Conservation (phyloP, 1,140 invertebrate species). For the Magallana gigas region DNA sequence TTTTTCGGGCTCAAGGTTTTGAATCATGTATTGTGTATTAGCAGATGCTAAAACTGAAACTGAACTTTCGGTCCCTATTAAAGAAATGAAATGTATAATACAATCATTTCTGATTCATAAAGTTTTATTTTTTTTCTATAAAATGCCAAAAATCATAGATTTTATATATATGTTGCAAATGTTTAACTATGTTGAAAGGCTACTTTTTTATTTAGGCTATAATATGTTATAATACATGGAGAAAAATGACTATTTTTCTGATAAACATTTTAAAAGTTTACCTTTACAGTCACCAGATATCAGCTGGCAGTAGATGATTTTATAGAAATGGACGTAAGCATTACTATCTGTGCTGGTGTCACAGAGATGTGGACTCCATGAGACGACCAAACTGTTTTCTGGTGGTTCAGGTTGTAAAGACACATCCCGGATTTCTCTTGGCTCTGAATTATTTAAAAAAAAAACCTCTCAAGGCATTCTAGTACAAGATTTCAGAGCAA, state of each 20-base stretch:
- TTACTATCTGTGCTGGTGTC: neutral
- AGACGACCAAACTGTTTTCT: neutral
- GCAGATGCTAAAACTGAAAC: too few species aligned
- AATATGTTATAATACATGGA: too few species aligned
- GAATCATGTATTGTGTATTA: neutral
- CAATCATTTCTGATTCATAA: too few species aligned
- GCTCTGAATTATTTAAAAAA: neutral
- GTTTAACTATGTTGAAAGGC: too few species aligned
- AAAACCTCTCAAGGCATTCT: neutral
- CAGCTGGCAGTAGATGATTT: neutral
- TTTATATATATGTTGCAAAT: too few species aligned
- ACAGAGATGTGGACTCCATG: neutral
- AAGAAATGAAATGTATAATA: too few species aligned
- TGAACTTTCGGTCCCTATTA: too few species aligned
- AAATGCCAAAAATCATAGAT: too few species aligned
- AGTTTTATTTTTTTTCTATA: too few species aligned
- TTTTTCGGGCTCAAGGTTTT: neutral
- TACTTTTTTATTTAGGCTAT: too few species aligned
- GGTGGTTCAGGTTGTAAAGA: neutral
- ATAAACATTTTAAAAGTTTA: neutral
- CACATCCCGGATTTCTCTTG: neutral
- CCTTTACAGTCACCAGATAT: neutral
- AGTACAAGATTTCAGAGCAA: too few species aligned
- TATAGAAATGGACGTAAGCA: conserved; percentile 8
- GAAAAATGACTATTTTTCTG: too few species aligned